A percentile compares a stretch with the other conserved stretches of the same genome.
phyloP scores from a whole-genome alignment of 2,113 vertebrate species.

The Microtus pennsylvanicus region DNA sequence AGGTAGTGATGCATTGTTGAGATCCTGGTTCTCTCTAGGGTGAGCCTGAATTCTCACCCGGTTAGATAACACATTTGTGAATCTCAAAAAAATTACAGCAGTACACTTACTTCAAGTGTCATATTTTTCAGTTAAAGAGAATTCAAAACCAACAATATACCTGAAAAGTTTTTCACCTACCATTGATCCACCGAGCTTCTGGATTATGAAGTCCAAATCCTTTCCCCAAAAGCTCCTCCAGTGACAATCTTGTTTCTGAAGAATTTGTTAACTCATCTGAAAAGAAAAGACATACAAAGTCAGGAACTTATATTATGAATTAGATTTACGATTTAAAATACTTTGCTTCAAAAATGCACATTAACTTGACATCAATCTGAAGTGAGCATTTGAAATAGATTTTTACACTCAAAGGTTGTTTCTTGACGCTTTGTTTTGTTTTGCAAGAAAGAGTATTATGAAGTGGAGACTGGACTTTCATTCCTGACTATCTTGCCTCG shows the following conservation, averaged over 20 bases:
- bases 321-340: not conserved
- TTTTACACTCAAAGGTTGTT: not conserved
- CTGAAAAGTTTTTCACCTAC: conserved; percentile 85
- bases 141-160: not conserved
- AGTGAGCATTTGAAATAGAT: not conserved
- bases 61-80: not conserved
- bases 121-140: not conserved
- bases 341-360: not conserved
- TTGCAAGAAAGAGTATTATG: not conserved
- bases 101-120: not conserved
- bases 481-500: not conserved
- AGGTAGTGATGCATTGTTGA: not conserved
- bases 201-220: conserved; percentile 94
- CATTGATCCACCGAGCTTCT: conserved; percentile 96
- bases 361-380: not conserved
- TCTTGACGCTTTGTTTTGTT: not conserved
- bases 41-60: not conserved
- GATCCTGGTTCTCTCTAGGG: not conserved
- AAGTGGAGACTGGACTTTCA: not conserved
- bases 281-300: conserved; percentile 71
- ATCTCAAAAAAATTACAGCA: not conserved
- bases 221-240: conserved; percentile 96
- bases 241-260: conserved; percentile 93
- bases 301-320: not conserved
- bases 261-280: conserved; percentile 93